phyloP scores from a whole-genome alignment of 35 echinoderm and acorn worm genomes.

The Lytechinus variegatus region DNA sequence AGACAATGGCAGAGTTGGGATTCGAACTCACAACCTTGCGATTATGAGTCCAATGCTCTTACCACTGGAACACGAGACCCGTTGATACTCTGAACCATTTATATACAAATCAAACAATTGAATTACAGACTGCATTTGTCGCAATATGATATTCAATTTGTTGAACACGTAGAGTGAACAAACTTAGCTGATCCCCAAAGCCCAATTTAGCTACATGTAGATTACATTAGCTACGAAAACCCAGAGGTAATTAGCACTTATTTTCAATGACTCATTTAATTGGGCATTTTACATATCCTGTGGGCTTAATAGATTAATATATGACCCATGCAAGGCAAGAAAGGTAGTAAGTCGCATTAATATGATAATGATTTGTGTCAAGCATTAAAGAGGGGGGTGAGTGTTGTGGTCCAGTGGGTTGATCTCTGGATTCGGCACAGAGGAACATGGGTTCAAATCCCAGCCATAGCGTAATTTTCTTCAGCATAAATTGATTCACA shows the following conservation, averaged over 20 bases:
- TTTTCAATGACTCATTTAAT: slow-evolving; percentile 20
- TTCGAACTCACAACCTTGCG: no score
- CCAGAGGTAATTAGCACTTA: background rate
- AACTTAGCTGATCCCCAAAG: background rate
- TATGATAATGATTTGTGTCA: background rate
- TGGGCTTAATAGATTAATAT: background rate
- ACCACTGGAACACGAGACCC: no score
- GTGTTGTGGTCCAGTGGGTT: no score
- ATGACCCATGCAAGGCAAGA: background rate
- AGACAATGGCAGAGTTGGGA: no score
- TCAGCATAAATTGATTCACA: no score
- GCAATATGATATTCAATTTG: background rate
- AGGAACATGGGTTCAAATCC: no score
- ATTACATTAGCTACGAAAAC: background rate
- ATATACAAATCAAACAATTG: background rate
- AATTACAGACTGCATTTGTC: background rate
- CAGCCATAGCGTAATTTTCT: no score
- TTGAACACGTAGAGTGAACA: background rate
- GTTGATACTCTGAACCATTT: background rate
- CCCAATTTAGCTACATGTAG: background rate
- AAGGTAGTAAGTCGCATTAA: background rate
- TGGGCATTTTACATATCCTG: background rate
- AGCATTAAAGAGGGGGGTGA: no score
- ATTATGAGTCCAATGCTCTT: no score
- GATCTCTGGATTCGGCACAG: no score